These are phyloP conservation scores for Dromaius novaehollandiae DNA, from an alignment of 2,113 vertebrate genomes.

Conservation along the genomic window DNA sequence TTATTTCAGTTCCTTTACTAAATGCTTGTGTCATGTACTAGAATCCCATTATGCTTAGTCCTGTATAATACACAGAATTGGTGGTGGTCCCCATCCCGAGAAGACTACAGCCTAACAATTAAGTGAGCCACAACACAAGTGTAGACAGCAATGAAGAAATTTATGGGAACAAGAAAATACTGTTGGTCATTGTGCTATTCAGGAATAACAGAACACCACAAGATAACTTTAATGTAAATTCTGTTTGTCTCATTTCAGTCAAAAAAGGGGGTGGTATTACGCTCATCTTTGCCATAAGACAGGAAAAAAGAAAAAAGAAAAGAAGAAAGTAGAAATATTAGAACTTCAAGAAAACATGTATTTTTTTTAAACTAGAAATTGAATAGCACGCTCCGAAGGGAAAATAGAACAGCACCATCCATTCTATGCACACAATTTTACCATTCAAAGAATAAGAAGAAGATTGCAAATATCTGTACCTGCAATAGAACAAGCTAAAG, in stretches of 20 bases:
- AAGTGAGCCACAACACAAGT: neutral
- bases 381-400: neutral
- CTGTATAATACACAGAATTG: neutral
- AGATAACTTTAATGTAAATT: neutral
- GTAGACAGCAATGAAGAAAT: neutral
- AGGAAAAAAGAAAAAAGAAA: neutral
- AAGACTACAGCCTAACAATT: neutral
- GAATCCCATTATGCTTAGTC: neutral
- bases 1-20: neutral
- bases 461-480: neutral
- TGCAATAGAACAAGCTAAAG: neutral
- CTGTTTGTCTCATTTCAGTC: neutral
- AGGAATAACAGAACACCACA: neutral
- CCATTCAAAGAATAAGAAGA: neutral
- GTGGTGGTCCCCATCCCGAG: neutral
- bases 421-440: neutral
- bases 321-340: neutral
- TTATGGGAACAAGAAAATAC: neutral
- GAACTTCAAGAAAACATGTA: neutral
- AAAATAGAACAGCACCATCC: neutral
- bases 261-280: neutral
- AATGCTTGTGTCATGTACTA: neutral
- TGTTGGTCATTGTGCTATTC: neutral
- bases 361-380: neutral
- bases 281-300: neutral